phyloP scores from a whole-genome alignment of 1,140 invertebrate genomes.

The Hyles vespertilio region DNA sequence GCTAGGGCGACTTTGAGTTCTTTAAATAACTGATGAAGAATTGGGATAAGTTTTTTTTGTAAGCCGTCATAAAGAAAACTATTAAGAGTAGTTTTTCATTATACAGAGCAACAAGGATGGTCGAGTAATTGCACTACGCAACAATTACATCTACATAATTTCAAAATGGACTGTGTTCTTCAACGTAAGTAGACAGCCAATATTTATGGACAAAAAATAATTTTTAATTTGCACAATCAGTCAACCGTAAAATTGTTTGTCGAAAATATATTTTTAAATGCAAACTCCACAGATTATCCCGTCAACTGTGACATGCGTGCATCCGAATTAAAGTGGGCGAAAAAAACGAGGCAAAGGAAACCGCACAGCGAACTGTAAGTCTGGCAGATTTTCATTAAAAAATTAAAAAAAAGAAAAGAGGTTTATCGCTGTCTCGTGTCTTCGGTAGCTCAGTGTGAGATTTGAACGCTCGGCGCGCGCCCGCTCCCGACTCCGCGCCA shows the following conservation, averaged over 20 bases:
- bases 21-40: no score
- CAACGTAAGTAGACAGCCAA: no score
- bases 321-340: constrained; percentile 39
- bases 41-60: no score
- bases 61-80: no score
- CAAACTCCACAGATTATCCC: constrained; percentile 44
- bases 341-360: constrained; percentile 35
- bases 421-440: constrained; percentile 47
- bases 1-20: no score
- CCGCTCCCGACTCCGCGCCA: constrained; percentile 38
- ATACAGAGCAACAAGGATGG: no score
- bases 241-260: constrained; percentile 3
- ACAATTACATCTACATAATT: no score
- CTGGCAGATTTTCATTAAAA: constrained; percentile 61
- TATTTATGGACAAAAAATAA: no score
- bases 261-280: constrained; percentile 12
- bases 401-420: constrained; percentile 40
- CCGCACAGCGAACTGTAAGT: constrained; percentile 41
- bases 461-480: constrained; percentile 51
- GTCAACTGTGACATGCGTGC: constrained; percentile 53
- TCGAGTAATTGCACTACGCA: no score
- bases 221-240: constrained; percentile 2
- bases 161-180: no score
- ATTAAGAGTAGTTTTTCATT: no score
- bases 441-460: constrained; percentile 53